Conservation (phyloP, 2,113 vertebrate species). For the Pterophyllum scalare region DNA sequence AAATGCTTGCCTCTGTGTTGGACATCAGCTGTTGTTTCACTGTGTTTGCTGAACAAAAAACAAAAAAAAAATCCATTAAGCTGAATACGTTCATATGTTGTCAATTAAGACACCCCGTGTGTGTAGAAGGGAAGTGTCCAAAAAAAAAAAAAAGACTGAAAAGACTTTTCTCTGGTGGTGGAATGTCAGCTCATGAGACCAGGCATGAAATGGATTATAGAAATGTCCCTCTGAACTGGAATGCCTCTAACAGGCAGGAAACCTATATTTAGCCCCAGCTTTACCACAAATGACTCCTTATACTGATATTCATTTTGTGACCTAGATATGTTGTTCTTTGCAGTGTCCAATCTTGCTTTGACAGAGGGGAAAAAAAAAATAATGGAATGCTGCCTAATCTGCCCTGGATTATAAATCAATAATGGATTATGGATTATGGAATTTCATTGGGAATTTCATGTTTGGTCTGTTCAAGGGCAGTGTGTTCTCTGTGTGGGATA, state of each 20-base stretch:
- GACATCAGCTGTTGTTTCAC: background rate
- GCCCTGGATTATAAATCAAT: conserved; percentile 69
- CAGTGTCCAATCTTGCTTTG: conserved; percentile 45
- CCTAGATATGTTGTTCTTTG: conserved; percentile 62
- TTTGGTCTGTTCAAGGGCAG: conserved; percentile 49
- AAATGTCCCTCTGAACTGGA: conserved; percentile 42
- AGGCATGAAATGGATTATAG: conserved; percentile 64
- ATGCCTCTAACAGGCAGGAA: conserved; percentile 21
- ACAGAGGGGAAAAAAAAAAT: background rate
- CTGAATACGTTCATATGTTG: conserved; percentile 20
- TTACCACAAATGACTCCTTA: conserved; percentile 43
- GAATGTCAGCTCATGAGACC: conserved; percentile 49
- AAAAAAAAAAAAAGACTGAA: conserved; percentile 13
- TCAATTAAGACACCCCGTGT: conserved; percentile 24
- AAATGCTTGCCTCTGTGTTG: background rate
- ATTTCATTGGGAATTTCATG: conserved; percentile 58
- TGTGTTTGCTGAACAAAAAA: background rate
- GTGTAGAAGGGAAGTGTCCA: conserved; percentile 25
- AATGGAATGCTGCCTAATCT: conserved; percentile 63
- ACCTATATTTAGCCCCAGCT: conserved; percentile 55
- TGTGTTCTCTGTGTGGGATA: background rate
- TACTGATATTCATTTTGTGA: conserved; percentile 45
- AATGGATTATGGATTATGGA: conserved; percentile 70
- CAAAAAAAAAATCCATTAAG: background rate
- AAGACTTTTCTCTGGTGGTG: conserved; percentile 15